phyloP scores from a whole-genome alignment of 2,113 vertebrate species.

The Cinclus mexicanus region DNA sequence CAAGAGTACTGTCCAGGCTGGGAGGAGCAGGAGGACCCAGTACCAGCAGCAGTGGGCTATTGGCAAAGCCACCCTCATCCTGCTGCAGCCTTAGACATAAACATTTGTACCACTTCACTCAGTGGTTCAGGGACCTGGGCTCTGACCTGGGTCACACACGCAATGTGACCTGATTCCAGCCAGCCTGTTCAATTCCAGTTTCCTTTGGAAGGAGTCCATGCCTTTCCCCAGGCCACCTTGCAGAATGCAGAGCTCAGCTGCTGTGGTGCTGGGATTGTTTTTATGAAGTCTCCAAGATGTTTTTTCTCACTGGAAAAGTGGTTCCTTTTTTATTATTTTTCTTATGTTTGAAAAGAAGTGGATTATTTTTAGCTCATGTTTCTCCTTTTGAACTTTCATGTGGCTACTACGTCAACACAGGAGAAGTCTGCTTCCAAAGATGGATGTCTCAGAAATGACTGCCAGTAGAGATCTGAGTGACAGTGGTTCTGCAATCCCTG shows the following conservation, averaged over 20 bases:
- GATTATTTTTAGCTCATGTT: conserved; percentile 33
- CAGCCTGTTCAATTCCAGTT: neutral
- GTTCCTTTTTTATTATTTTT: conserved; percentile 6
- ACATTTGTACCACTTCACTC: neutral
- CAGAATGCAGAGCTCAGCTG: conserved; percentile 60
- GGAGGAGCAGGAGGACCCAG: rapidly evolving
- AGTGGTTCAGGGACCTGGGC: neutral
- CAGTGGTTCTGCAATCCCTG: neutral
- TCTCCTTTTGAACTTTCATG: conserved; percentile 2
- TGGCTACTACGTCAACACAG: neutral
- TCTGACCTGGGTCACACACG: conserved; percentile 33
- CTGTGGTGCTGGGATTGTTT: neutral
- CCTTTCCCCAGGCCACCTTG: neutral
- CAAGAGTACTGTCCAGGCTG: neutral
- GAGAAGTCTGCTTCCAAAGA: neutral
- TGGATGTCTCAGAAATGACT: neutral
- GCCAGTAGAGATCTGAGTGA: neutral
- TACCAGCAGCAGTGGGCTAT: neutral
- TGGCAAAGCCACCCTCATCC: neutral
- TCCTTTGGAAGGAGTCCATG: conserved; percentile 39
- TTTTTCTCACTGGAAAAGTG: neutral
- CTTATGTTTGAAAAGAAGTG: conserved; percentile 16
- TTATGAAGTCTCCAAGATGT: neutral
- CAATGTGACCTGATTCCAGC: neutral
- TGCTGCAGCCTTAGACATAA: neutral